These are phyloP conservation scores for Hormiphora californensis DNA, from an alignment of 37 sponge, comb jelly and placozoan species.

Conservation along the genomic window DNA sequence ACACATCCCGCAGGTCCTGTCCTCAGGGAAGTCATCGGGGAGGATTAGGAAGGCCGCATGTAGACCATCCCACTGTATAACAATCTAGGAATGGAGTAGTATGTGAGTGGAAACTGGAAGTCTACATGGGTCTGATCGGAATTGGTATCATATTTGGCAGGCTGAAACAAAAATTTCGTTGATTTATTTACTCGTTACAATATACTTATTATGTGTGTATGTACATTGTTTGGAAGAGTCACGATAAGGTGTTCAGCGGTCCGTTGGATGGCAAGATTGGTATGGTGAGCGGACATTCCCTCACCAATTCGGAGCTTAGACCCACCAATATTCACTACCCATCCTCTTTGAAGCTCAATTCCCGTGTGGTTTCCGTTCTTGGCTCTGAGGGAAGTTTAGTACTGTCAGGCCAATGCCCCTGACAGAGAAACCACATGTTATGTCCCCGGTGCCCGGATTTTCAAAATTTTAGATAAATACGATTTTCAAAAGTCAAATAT, in stretches of 20 bases:
- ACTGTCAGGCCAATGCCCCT: too few species aligned
- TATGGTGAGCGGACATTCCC: conserved; percentile 48
- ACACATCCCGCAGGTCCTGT: conserved; percentile 53
- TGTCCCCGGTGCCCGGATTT: too few species aligned
- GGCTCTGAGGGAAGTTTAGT: neutral
- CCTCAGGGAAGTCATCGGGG: neutral
- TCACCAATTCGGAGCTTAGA: conserved; percentile 36
- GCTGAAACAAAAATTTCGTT: too few species aligned
- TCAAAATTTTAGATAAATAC: too few species aligned
- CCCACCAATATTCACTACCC: conserved; percentile 51
- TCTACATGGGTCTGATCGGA: too few species aligned
- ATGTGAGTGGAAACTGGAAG: too few species aligned
- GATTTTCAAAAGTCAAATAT: too few species aligned
- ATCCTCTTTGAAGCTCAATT: conserved; percentile 25
- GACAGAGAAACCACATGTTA: too few species aligned
- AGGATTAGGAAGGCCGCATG: conserved; percentile 10
- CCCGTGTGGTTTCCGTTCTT: conserved; percentile 16
- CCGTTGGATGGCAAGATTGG: conserved; percentile 3
- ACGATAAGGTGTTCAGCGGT: conserved; percentile 31
- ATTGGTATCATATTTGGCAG: too few species aligned
- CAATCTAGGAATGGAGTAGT: neutral
- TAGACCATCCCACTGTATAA: conserved; percentile 34
- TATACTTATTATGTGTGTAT: neutral
- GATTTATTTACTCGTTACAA: too few species aligned
- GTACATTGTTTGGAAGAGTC: conserved; percentile 38